Base-by-base conservation (phyloP, 92 coral and sea anemone genomes). In the Chrysogorgia sp. region DNA sequence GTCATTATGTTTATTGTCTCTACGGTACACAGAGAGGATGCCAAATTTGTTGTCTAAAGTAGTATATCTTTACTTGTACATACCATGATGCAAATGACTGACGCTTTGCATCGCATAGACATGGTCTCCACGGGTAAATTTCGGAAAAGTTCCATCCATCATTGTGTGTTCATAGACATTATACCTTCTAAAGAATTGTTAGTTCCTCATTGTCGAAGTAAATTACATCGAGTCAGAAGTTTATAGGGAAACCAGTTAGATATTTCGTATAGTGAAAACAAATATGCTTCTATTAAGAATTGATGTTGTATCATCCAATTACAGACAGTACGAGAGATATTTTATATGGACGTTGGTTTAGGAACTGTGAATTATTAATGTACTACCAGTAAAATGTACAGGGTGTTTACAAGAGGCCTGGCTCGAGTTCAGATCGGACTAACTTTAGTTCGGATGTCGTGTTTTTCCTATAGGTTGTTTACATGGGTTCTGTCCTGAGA, bases 1-100 rank as follows among this genome's bases (percentile, higher is more conserved):
- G n/a, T n/a, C n/a, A n/a, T n/a, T n/a, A n/a, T n/a, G n/a, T n/a
- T n/a, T n/a, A 48, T 48, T 17, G 56, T 17, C 21, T 14, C 15
- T 17, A 48, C 15, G 19, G 21, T 22, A 48, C 56, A 48, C 56
- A 17, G 56, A 48, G 1, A 22, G 19, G 56, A 14, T 48, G 56
- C 15, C 6, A 48, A 48, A 14, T 48, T 48, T 14, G 2, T 14
- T 5, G 15, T 48, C 21, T 48, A 22, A 56, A 56, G 9, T 0
- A 12, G 62, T 10, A 20, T 56, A 20, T 22, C 0, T 19, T 26
- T 58, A 1, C 12, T 13, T 26, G 10, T 65, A 23, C 87, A 21
- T 77, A 93, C 98, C 98, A 75, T 93, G 98, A 67, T 93, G 98
- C 0, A 91, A 76, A 56, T 93, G 92, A 68, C 89, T 85, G 64